These are phyloP conservation scores for Plecotus auritus DNA, from an alignment of 2,113 vertebrate species.

Conservation along the genomic window DNA sequence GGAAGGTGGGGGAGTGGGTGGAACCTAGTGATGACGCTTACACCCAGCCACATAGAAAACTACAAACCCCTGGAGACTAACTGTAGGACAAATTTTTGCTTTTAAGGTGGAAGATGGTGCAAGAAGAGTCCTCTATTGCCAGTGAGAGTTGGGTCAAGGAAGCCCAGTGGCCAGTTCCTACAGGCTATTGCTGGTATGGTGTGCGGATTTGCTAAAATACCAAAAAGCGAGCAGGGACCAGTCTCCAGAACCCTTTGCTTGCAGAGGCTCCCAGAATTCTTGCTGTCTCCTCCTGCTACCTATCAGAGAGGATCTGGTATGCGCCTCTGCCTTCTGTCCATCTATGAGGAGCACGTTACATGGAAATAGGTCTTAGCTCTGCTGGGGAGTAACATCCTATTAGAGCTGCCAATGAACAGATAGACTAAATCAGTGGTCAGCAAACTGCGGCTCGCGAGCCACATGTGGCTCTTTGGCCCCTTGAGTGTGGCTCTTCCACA, in stretches of 20 bases:
- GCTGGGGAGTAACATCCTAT: neutral
- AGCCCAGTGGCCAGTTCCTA: neutral
- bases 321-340: neutral
- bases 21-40: neutral
- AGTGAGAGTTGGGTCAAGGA: neutral
- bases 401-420: neutral
- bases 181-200: neutral
- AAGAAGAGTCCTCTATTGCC: neutral
- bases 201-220: neutral
- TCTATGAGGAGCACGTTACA: neutral
- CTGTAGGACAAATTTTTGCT: neutral
- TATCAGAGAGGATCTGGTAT: neutral
- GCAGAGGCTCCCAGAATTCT: neutral
- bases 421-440: too few species aligned
- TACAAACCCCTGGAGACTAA: neutral
- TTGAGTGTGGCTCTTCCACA: too few species aligned
- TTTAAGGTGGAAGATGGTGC: neutral
- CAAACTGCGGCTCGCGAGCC: too few species aligned
- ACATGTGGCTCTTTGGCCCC: too few species aligned
- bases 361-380: neutral
- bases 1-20: neutral
- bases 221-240: neutral
- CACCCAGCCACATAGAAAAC: neutral
- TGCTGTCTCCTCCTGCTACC: neutral
- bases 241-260: neutral